Conservation (phyloP, 2,113 vertebrate species). For the Antechinus stuartii region DNA sequence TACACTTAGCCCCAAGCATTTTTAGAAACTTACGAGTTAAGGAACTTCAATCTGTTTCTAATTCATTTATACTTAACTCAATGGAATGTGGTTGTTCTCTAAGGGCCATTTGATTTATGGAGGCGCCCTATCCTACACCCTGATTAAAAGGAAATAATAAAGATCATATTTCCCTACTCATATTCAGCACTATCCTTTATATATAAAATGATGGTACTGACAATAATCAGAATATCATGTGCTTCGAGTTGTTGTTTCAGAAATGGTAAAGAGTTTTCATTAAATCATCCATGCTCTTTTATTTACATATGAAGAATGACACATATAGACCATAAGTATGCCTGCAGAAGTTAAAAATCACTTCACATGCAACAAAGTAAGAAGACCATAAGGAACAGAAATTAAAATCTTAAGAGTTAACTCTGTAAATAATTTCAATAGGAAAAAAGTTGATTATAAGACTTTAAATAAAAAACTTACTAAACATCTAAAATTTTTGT, state of each 20-base stretch:
- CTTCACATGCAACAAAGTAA: neutral
- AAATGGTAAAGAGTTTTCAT: neutral
- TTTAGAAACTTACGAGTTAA: slow-evolving; percentile 50
- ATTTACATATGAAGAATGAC: neutral
- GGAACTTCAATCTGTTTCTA: slow-evolving; percentile 64
- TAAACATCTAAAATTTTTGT: slow-evolving; percentile 47
- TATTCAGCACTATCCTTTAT: neutral
- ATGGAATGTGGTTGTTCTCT: slow-evolving; percentile 59
- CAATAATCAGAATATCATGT: neutral
- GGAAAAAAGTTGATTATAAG: slow-evolving; percentile 40
- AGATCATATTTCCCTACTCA: slow-evolving; percentile 3
- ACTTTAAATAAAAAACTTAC: slow-evolving; percentile 43
- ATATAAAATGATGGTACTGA: neutral
- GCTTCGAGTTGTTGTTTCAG: neutral
- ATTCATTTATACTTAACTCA: slow-evolving; percentile 58
- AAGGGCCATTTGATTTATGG: slow-evolving; percentile 68
- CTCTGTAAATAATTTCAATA: slow-evolving; percentile 10
- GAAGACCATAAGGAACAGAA: slow-evolving; percentile 12
- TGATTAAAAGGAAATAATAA: slow-evolving; percentile 53
- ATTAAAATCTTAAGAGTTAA: neutral
- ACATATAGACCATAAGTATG: neutral
- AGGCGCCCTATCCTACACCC: neutral
- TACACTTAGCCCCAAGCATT: slow-evolving; percentile 35
- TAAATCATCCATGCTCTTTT: neutral
- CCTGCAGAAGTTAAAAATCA: slow-evolving; percentile 19